Evolutionary conservation across 2,113 vertebrate species (phyloP), one percentile per base, ranked within the genome.

Genomic region (Hipposideros armiger): DNA sequence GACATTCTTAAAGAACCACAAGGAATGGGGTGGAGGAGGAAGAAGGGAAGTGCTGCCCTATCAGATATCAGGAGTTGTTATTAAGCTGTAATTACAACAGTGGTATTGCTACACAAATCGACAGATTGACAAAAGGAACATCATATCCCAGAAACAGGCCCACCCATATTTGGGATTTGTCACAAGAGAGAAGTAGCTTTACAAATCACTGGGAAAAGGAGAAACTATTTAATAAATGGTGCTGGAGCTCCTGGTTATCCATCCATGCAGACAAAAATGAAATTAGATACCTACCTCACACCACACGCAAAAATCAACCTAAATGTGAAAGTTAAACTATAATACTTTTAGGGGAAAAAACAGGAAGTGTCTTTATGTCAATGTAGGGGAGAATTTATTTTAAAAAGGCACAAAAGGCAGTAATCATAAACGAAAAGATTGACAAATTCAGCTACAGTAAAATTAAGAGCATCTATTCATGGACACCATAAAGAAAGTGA

Each of bases 391-490:
- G 20, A 82, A 24, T 91, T 74, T 90, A n/a, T 87, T 83, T 28
- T 7, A 22, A 72, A 72, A 52, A 56, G 2, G 58, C 11, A 47
- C 22, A 22, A 32, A 85, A 60, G n/a, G 3, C 77, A 72, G 32
- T 91, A 74, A 14, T 20, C 30, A 30, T 30, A 87, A 87, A 81
- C 58, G 11, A 81, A 91, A 91, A 72, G 17, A 4, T 52, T 74
- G 76, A 87, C 70, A 62, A 36, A 74, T 74, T 91, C 87, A 45
- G 28, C 20, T 82, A 2, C 22, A 36, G 87, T 81, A 50, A 67
- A 94, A 94, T 91, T 24, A 87, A 69, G 36, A 94, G 20, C 22
- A 11, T 76, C 42, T 91, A 17, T 94, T 50, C 58, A 82, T 67
- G 45, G 52, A 64, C 4, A 84, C 11, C 22, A 3, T 87, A 87